Base-by-base conservation (phyloP, 1,140 invertebrate species). In the Hylaeus anthracinus region DNA sequence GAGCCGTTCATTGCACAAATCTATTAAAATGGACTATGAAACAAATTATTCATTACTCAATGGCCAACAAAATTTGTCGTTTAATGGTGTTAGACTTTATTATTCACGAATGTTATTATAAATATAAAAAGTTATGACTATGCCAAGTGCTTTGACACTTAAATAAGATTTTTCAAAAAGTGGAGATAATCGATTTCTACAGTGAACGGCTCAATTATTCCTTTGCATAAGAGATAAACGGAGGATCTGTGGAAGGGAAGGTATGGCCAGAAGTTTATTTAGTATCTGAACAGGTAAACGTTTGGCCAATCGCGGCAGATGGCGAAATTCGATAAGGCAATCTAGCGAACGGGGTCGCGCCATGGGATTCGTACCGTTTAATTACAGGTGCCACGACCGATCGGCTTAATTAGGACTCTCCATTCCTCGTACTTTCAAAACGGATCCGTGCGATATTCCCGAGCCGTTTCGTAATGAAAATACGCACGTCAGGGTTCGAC, bases 341-440 rank as follows among this genome's bases (percentile, higher is more conserved):
- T 65, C 61, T 66, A 80, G 56, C 37, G 61, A 48, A 60, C 15
- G 55, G 75, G 60, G 41, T 80, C 64, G 41, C 76, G 56, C 10
- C 51, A 6, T 41, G 75, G 65, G 76, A 80, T 60, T 86, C 81
- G 56, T 83, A 76, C 56, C 56, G 55, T 86, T 86, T 86, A 86
- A 86, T 83, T 72, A 61, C 55, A 56, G n/a, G 12, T 67, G 67
- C 76, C 67, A 9, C 63, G 67, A 77, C 70, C 72, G 72, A 86
- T 80, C 60, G 75, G 65, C 41, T 83, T 86, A 86, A 86, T 86
- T 86, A 77, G 69, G 53, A 82, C 71, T 76, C 71, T 71, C 66
- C 70, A 67, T 79, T 79, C 71, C 71, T 53, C 14, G 10, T 48
- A 39, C 41, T 55, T 67, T 73, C 61, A 0, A n/a, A 53, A 67